A percentile compares a stretch with the other conserved stretches of the same genome.
phyloP scores from a whole-genome alignment of 2,797 vertebrate genomes.

The Phrynocephalus vlangalii region DNA sequence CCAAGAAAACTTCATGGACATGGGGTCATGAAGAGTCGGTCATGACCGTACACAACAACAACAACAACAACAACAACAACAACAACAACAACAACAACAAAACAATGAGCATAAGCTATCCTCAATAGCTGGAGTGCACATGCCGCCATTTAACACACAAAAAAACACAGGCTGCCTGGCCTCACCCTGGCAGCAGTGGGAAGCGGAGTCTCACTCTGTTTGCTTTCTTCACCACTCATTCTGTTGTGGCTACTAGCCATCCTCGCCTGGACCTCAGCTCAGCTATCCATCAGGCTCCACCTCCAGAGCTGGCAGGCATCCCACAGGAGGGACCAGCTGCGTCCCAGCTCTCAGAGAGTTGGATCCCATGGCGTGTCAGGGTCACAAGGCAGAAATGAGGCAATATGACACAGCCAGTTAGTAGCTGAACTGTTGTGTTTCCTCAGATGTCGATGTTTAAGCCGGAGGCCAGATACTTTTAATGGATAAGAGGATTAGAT shows the following conservation, averaged over 20 bases:
- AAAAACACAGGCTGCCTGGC: neutral
- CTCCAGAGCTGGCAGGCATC: neutral
- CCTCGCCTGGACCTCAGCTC: neutral
- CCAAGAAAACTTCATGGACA: too few species aligned
- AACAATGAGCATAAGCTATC: neutral
- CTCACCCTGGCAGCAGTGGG: too few species aligned
- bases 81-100: too few species aligned
- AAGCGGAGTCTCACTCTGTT: neutral
- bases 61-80: too few species aligned
- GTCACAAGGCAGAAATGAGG: neutral
- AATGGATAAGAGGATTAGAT: neutral
- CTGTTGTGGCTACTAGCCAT: neutral
- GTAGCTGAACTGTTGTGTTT: neutral
- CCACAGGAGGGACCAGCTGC: neutral
- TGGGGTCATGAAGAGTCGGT: too few species aligned
- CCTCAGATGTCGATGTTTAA: neutral
- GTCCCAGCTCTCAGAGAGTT: neutral
- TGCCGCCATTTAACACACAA: neutral
- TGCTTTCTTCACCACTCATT: neutral
- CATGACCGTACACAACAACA: too few species aligned
- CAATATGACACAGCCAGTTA: neutral
- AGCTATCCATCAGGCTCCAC: neutral
- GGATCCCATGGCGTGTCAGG: neutral
- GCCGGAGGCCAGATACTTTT: neutral
- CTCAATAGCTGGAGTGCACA: too few species aligned